These are phyloP conservation scores for Eciton burchellii DNA, from an alignment of 1,140 invertebrate species.

Conservation along the genomic window DNA sequence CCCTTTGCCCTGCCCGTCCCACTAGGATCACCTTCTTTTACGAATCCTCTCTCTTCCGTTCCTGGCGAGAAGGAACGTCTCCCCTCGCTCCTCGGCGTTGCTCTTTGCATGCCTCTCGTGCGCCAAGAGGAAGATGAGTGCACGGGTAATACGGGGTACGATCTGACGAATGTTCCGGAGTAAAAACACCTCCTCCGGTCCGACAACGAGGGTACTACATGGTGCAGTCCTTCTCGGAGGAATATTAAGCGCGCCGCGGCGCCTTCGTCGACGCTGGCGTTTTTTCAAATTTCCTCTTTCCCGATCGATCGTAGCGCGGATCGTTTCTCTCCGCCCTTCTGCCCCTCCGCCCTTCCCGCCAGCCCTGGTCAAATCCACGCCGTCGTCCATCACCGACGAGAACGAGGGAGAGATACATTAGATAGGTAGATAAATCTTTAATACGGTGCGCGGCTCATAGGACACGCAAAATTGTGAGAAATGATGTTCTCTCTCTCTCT, in stretches of 20 bases:
- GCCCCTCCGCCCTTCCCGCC: background rate
- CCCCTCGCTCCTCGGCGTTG: slow-evolving; percentile 8
- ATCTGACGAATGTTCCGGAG: slow-evolving; percentile 66
- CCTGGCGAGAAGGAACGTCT: slow-evolving; percentile 1
- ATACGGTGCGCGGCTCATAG: slow-evolving; percentile 37
- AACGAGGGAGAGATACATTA: slow-evolving; percentile 38
- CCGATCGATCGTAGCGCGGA: slow-evolving; percentile 59
- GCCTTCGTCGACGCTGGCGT: slow-evolving; percentile 34
- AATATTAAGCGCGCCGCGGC: slow-evolving; percentile 64
- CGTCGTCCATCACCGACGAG: slow-evolving; percentile 41
- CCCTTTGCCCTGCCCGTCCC: slow-evolving; percentile 33
- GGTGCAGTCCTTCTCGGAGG: slow-evolving; percentile 52
- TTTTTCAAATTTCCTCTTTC: slow-evolving; percentile 59
- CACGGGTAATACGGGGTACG: slow-evolving; percentile 60
- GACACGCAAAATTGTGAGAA: slow-evolving; percentile 42
- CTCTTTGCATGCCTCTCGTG: slow-evolving; percentile 22
- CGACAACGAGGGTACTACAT: slow-evolving; percentile 61
- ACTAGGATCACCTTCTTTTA: slow-evolving; percentile 41
- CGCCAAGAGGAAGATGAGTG: slow-evolving; percentile 20
- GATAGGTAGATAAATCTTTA: slow-evolving; percentile 64
- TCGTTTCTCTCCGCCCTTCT: no score
- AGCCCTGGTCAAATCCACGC: slow-evolving; percentile 41
- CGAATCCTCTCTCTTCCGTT: slow-evolving; percentile 40
- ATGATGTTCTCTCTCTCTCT: background rate
- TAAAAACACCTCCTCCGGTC: slow-evolving; percentile 46